phyloP scores from a whole-genome alignment of 2,888 invertebrate genomes.

The Heteromyza rotundicornis region DNA sequence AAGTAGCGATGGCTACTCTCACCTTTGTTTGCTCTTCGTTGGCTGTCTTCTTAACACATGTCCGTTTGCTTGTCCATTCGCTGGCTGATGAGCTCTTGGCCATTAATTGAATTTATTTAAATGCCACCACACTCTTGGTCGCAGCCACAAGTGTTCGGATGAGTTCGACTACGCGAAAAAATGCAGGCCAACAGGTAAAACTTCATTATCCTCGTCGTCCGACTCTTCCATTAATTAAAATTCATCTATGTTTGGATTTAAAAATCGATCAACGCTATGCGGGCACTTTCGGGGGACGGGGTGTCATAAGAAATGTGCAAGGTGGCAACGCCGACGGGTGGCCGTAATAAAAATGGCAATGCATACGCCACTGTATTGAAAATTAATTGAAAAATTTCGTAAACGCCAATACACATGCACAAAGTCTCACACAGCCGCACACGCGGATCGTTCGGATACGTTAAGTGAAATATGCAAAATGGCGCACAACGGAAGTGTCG shows the following conservation, averaged over 20 bases:
- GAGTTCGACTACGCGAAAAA: neutral
- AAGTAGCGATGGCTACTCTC: too few relatives aligned
- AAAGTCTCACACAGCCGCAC: neutral
- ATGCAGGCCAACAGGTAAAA: slow-evolving; percentile 27
- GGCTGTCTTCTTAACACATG: too few relatives aligned
- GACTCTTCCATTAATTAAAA: slow-evolving; percentile 29
- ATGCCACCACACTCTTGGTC: neutral
- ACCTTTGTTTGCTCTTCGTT: too few relatives aligned
- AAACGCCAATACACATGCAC: neutral
- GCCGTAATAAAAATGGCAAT: neutral
- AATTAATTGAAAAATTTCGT: slow-evolving; percentile 20
- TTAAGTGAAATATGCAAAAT: slow-evolving; percentile 21
- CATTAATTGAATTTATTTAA: slow-evolving; percentile 23
- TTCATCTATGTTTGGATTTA: slow-evolving; percentile 20
- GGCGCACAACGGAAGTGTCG: slow-evolving; percentile 18
- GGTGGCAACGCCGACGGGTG: neutral
- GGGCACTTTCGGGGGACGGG: neutral
- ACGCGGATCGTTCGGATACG: neutral
- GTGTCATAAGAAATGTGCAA: neutral
- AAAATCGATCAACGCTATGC: neutral
- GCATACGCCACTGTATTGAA: slow-evolving; percentile 8
- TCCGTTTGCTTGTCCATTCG: too few relatives aligned
- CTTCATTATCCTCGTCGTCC: neutral
- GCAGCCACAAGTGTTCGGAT: too few relatives aligned
- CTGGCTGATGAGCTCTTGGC: slow-evolving; percentile 10